Conservation (phyloP, 2,113 vertebrate species). For the Cyanoliseus patagonus region DNA sequence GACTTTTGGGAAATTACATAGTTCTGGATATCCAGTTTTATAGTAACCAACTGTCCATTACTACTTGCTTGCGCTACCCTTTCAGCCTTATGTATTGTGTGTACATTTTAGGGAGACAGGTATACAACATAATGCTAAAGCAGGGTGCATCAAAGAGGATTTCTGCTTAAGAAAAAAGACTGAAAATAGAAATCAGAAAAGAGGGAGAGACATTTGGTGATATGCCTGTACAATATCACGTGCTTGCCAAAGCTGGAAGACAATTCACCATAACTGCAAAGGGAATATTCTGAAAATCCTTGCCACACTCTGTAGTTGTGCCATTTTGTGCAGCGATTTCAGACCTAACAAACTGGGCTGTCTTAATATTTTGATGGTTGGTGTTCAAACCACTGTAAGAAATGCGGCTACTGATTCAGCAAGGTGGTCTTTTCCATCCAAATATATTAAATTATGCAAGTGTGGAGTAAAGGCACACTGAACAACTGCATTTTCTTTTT, state of each 20-base stretch:
- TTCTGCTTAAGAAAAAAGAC: background rate
- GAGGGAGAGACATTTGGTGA: background rate
- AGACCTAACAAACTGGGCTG: background rate
- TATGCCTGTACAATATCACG: background rate
- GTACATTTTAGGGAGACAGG: background rate
- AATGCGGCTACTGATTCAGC: background rate
- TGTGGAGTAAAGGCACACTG: background rate
- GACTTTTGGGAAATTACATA: background rate
- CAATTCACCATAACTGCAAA: background rate
- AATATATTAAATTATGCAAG: background rate
- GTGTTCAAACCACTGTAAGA: background rate
- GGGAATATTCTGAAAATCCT: background rate
- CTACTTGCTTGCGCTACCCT: background rate
- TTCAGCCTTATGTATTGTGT: background rate
- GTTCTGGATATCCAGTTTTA: background rate
- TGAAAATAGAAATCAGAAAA: background rate
- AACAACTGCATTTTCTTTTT: background rate
- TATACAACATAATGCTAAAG: background rate
- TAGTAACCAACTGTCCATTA: background rate
- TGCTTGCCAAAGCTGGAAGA: background rate
- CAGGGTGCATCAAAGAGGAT: background rate
- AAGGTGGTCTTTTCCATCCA: slow-evolving; percentile 1
- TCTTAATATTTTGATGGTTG: slow-evolving; percentile 28
- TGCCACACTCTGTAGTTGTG: background rate
- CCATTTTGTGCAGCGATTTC: background rate